Base-by-base conservation (phyloP, 2,888 invertebrate species). In the Endotricha flammealis region DNA sequence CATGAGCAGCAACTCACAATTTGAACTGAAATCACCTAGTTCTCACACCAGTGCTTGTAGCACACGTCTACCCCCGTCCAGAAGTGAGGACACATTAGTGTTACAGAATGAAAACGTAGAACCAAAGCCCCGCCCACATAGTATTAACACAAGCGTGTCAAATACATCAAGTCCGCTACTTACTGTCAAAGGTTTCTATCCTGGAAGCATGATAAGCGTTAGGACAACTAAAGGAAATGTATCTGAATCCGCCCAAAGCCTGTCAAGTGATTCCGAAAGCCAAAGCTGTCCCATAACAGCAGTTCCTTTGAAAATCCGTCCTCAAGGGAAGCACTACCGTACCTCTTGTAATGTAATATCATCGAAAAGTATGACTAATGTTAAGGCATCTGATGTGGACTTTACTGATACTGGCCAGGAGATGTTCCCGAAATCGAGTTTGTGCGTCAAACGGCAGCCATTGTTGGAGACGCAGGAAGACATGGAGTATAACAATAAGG, bases 41-140 rank as follows among this genome's bases (percentile, higher is more conserved):
- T 79, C 85, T 29, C 79, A 79, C 60, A 74, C 59, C 44, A 86
- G 71, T 64, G 81, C 72, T 48, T 72, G 44, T 44, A 88, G 49
- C 54, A 81, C 35, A 48, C 87, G 92, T 17, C 72, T 94, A 32
- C 92, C 93, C 3, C 93, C 94, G 0, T 94, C 94, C 0, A 88
- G 93, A 31, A 95, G 94, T 44, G 95, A 95, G 63, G 95, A 95
- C 56, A 93, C 92, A 0, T 72, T 95, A 4, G 87, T 88, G 1
- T 58, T 81, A 0, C 76, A 86, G 50, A 77, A 78, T 39, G 77
- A 83, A 44, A 80, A 60, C 32, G 52, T 67, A 0, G 68, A 80
- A 50, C 60, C 87, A 1, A 89, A 90, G 30, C 85, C 88, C 27
- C 85, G 90, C 42, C 87, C 89, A 2, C 89, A 89, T 46, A 89